Percentiles rank a stretch among this genome's conserved stretches.
Evolutionary conservation across 1,140 invertebrate genomes (phyloP).

Genomic region (Brachionus paranguensis): DNA sequence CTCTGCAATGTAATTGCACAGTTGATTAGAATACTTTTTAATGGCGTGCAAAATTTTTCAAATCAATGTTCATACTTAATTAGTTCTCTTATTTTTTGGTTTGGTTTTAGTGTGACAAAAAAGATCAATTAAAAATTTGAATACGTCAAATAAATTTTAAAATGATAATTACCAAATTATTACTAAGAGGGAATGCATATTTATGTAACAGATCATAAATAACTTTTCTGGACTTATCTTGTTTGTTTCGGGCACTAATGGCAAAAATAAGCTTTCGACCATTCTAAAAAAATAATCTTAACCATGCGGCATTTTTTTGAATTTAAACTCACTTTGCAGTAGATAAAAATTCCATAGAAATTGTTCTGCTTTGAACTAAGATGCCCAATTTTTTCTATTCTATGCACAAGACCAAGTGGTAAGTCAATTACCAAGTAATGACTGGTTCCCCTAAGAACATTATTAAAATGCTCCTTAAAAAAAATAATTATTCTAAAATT

Average conservation of each 20-base stretch:
- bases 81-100: too few relatives aligned
- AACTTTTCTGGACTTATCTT: background rate
- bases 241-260: background rate
- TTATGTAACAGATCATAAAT: background rate
- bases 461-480: conserved; percentile 2
- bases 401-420: conserved; percentile 29
- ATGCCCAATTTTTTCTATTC: conserved; percentile 16
- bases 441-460: background rate
- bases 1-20: too few relatives aligned
- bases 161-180: conserved; percentile 4
- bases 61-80: too few relatives aligned
- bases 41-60: too few relatives aligned
- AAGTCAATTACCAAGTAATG: conserved; percentile 21
- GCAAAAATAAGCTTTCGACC: conserved; percentile 9
- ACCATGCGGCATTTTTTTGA: background rate
- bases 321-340: conserved; percentile 6
- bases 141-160: background rate
- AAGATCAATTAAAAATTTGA: too few relatives aligned
- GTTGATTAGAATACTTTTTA: too few relatives aligned
- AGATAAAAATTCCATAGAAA: conserved; percentile 25
- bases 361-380: background rate
- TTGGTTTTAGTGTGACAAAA: too few relatives aligned
- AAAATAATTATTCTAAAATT: background rate
- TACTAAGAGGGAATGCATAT: conserved; percentile 9
- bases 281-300: background rate